phyloP scores from a whole-genome alignment of 2,797 vertebrate genomes.

The Nasua narica region DNA sequence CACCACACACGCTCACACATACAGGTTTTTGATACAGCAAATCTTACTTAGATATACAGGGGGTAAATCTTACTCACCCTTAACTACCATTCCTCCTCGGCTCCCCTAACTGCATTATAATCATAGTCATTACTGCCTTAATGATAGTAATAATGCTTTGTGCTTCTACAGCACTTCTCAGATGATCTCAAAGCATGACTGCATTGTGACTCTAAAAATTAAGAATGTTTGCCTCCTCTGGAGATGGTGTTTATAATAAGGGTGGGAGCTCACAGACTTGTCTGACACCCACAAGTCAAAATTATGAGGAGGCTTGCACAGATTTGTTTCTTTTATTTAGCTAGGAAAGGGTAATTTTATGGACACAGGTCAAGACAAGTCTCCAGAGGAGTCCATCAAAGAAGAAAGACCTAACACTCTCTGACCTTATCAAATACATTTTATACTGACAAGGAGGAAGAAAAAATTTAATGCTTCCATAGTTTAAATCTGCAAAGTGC shows the following conservation, averaged over 20 bases:
- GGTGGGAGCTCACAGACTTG: conserved; percentile 5
- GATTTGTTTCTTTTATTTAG: conserved; percentile 60
- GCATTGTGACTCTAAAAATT: conserved; percentile 54
- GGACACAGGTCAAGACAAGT: conserved; percentile 47
- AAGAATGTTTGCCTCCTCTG: conserved; percentile 24
- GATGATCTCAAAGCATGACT: conserved; percentile 74
- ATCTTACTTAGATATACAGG: background rate
- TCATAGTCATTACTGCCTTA: conserved; percentile 70
- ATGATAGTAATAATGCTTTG: conserved; percentile 70
- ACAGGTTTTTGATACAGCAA: background rate
- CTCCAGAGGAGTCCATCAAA: background rate
- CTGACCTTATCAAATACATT: conserved; percentile 52
- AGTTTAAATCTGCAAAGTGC: conserved; percentile 22
- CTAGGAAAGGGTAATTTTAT: conserved; percentile 54
- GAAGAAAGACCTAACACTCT: background rate
- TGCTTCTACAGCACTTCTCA: conserved; percentile 58
- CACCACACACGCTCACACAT: background rate
- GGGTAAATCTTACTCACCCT: background rate
- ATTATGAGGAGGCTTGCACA: conserved; percentile 50
- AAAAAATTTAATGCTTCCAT: background rate
- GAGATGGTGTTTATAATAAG: conserved; percentile 60
- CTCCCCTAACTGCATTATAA: conserved; percentile 49
- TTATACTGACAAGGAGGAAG: background rate
- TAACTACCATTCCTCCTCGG: conserved; percentile 5
- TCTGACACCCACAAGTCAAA: conserved; percentile 66